Evolutionary conservation across 2,888 invertebrate species (phyloP).

Genomic region (Acleris sparsana): DNA sequence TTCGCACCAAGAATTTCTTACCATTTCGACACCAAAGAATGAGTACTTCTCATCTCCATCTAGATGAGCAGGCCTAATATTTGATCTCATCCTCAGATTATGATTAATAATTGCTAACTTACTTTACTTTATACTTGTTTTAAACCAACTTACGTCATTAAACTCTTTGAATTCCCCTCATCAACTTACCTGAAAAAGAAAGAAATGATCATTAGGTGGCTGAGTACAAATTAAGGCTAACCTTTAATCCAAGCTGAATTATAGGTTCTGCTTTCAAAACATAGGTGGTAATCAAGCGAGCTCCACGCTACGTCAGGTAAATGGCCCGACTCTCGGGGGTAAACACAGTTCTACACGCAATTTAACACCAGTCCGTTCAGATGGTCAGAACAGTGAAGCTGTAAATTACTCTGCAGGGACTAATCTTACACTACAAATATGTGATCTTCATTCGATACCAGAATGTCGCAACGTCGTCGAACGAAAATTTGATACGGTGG

Average conservation of each 20-base stretch:
- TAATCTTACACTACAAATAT: slow-evolving; percentile 8
- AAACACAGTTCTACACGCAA: slow-evolving; percentile 22
- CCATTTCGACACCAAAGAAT: no score
- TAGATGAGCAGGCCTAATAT: no score
- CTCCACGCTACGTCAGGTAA: slow-evolving; percentile 11
- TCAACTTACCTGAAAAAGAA: slow-evolving; percentile 43
- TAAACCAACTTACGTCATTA: no score
- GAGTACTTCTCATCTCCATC: no score
- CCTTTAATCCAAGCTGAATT: slow-evolving; percentile 1
- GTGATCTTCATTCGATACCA: not conserved
- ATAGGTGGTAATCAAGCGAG: slow-evolving; percentile 16
- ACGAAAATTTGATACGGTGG: no score
- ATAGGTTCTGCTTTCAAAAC: not conserved
- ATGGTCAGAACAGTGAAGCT: slow-evolving; percentile 9
- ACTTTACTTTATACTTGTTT: no score
- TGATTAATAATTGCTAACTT: no score
- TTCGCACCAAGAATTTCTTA: no score
- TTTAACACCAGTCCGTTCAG: slow-evolving; percentile 21
- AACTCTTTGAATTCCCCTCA: no score
- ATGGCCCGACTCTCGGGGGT: slow-evolving; percentile 12
- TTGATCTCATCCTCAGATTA: no score
- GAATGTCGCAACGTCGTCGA: no score
- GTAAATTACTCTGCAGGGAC: slow-evolving; percentile 21
- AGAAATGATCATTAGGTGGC: not conserved
- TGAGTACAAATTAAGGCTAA: not conserved